Base-by-base conservation (phyloP, 1,140 invertebrate genomes). In the Epicauta chinensis region DNA sequence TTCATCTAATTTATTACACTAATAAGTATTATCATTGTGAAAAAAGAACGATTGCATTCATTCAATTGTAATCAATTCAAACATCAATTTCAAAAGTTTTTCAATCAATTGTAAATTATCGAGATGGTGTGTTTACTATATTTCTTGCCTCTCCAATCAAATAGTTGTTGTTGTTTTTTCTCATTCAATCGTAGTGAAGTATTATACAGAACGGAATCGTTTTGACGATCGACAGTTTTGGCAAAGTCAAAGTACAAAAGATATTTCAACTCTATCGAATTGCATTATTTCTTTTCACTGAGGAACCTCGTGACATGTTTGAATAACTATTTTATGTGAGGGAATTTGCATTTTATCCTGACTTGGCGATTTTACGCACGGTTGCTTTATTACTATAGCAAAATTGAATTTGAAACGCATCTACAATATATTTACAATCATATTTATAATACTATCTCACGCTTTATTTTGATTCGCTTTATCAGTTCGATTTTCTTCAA, bases 351-450 rank as follows among this genome's bases (percentile, higher is more conserved):
- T 51, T 40, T 51, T 35, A 42, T 7, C 39, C 48, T 41, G 48
- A 51, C 38, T 51, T 47, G 48, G 38, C 48, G 48, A 51, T 51
- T 51, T 51, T 51, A 51, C 48, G 39, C 48, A 51, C 48, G 48
- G 40, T 17, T 38, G 38, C 13, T 42, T 51, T 51, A 51, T 51
- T 51, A 51, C 48, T 41, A 42, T 42, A 42, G 30, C 39, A 16
- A 32, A 51, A 51, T 41, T 42, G 48, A 51, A 42, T 51, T 41
- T 51, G 41, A 51, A 51, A 51, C 23, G 17, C 23, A 45, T 52
- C 30, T 16, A 16, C 23, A 40, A 48, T 41, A 29, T 39, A 17
- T 40, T 30, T 50, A 52, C 43, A 34, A 43, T 37, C n/a, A 47
- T 47, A 38, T 29, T 47, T 47, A 37, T 47, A 38, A 47, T 47